These are phyloP conservation scores for Palloptera scutellata DNA, from an alignment of 2,888 invertebrate species.

Conservation along the genomic window DNA sequence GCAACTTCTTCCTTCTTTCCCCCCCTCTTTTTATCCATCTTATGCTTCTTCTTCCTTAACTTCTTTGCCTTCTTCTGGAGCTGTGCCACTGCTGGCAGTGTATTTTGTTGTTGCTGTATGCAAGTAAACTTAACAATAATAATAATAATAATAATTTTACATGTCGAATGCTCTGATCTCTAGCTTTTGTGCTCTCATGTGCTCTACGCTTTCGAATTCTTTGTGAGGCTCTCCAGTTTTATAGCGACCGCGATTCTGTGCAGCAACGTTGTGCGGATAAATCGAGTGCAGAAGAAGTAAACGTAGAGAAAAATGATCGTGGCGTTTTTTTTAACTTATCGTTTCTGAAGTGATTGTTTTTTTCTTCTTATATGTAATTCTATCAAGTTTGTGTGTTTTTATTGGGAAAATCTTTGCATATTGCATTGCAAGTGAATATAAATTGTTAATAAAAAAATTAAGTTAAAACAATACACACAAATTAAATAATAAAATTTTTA, in stretches of 20 bases:
- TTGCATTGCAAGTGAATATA: no score
- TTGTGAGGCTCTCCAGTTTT: constrained; percentile 57
- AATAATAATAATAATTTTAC: no score
- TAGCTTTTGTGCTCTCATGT: no score
- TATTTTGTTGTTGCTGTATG: constrained; percentile 22
- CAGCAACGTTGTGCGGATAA: constrained; percentile 54
- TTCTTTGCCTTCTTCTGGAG: constrained; percentile 1
- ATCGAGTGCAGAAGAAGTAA: constrained; percentile 17
- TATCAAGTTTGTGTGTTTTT: background rate
- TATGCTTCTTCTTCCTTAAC: constrained; percentile 23
- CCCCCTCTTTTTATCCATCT: constrained; percentile 24
- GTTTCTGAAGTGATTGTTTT: background rate
- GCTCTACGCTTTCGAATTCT: constrained; percentile 11
- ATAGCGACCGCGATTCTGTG: constrained; percentile 62
- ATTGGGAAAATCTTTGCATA: no score
- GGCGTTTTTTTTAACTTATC: constrained; percentile 3
- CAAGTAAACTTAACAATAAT: constrained; percentile 19
- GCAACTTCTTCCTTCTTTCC: constrained; percentile 29
- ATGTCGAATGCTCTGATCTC: no score
- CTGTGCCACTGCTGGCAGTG: constrained; percentile 20
- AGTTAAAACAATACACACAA: background rate
- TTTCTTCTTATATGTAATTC: background rate
- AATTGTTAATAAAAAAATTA: background rate
- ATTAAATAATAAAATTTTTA: background rate
- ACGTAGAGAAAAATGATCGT: constrained; percentile 16